Evolutionary conservation across 2,113 vertebrate species (phyloP).

Genomic region (Dascyllus trimaculatus): DNA sequence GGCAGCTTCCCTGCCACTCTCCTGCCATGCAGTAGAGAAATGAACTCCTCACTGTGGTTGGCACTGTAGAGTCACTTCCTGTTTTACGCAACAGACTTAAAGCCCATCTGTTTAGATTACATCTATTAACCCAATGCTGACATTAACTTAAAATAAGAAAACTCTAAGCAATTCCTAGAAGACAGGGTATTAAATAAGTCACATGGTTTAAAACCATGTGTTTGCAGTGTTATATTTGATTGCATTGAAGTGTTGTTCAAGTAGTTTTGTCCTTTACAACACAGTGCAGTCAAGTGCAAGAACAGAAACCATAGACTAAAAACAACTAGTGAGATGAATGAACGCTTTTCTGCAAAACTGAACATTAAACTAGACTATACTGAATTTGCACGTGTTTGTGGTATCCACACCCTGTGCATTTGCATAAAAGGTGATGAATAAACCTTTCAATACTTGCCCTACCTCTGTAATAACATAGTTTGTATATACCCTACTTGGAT

Average conservation of each 20-base stretch:
- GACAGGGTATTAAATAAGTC: too few species aligned
- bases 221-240: too few species aligned
- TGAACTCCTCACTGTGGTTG: too few species aligned
- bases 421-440: background rate
- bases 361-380: background rate
- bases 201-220: too few species aligned
- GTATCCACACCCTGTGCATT: conserved; percentile 1
- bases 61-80: too few species aligned
- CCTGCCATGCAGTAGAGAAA: background rate
- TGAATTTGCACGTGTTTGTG: background rate
- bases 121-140: too few species aligned
- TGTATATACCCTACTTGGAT: background rate
- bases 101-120: too few species aligned
- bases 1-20: background rate
- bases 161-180: too few species aligned
- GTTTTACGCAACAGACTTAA: too few species aligned
- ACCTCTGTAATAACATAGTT: conserved; percentile 5
- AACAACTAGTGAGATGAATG: too few species aligned
- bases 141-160: too few species aligned
- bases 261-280: background rate
- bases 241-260: too few species aligned
- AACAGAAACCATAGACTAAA: background rate
- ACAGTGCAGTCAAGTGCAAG: background rate
- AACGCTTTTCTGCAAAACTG: background rate
- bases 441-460: background rate